A percentile compares a stretch with the other conserved stretches of the same genome.
phyloP scores from a whole-genome alignment of 1,140 invertebrate species.

The Spodoptera frugiperda region DNA sequence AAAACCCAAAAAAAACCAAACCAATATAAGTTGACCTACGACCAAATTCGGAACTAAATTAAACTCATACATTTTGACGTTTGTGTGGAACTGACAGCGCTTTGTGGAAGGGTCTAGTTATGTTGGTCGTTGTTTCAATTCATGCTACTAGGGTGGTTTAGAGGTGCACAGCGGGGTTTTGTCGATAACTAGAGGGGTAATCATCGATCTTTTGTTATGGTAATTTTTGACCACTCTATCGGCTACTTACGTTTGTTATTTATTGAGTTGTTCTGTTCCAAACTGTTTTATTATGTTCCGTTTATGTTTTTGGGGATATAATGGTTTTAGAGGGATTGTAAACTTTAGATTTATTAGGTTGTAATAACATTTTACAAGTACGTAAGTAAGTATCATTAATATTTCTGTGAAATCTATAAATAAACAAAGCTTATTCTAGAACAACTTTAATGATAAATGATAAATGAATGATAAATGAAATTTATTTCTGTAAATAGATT shows the following conservation, averaged over 20 bases:
- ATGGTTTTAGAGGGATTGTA: background rate
- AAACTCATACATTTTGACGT: background rate
- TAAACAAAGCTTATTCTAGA: no score
- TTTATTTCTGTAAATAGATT: no score
- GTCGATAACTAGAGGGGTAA: constrained; percentile 43
- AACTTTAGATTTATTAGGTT: background rate
- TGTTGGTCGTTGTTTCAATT: background rate
- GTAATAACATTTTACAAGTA: no score
- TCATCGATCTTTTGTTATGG: constrained; percentile 69
- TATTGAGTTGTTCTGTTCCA: background rate
- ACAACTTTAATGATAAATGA: no score
- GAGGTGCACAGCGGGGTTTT: no score
- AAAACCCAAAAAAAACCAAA: background rate
- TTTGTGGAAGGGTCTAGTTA: background rate
- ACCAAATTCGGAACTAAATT: background rate
- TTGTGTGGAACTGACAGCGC: background rate
- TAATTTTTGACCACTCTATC: constrained; percentile 53
- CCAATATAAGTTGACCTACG: background rate
- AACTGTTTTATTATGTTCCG: constrained; percentile 1
- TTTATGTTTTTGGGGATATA: background rate
- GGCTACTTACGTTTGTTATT: constrained; percentile 47
- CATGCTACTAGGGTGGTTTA: constrained; percentile 27
- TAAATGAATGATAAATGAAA: no score
- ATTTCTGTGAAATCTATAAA: no score
- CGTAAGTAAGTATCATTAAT: no score